Base-by-base conservation (phyloP, 2,113 vertebrate genomes). In the Macquaria australasica region DNA sequence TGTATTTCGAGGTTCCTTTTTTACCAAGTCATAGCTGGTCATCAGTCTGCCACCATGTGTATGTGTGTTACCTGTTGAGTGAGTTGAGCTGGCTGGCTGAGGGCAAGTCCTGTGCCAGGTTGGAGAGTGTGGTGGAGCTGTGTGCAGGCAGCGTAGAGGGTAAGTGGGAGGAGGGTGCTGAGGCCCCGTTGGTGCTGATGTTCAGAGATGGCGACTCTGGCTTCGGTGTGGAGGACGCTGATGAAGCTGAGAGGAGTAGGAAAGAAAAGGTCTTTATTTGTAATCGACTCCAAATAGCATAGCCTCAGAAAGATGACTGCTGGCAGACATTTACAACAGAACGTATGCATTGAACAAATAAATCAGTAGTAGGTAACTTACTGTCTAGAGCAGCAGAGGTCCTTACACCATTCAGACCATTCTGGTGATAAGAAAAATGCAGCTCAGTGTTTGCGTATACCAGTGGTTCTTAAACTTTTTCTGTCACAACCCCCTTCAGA, bases 331-430 rank as follows among this genome's bases (percentile, higher is more conserved):
- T 67, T 41, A 77, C 21, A 51, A 48, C 4, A 28, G 45, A 62
- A 73, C 37, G 8, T 31, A 48, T 45, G 9, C 18, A 55, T 2
- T 28, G 11, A 74, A 68, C 18, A 48, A 4, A 64, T 31, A 43
- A 63, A 73, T 55, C 25, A 56, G 45, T 28, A 18, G 41, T 20
- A 23, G 66, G 41, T 14, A 67, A 97, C 98, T 97, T 96, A 99
- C 97, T 94, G 94, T 98, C 97, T 86, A 97, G 89, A 86, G 96
- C 88, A 91, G 96, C 93, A 89, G 97, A 97, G 69, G 95, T 96
- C 94, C 96, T 96, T 87, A 95, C 94, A 94, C 96, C 90, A 58
- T 96, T 96, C 86, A 97, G 96, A 87, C 98, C 98, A 0, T 98
- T 99, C 98, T 99, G 90, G 58, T 89, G 93, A 93, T 90, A 89